phyloP scores from a whole-genome alignment of 2,888 invertebrate species.

The Napeogenes sylphis region DNA sequence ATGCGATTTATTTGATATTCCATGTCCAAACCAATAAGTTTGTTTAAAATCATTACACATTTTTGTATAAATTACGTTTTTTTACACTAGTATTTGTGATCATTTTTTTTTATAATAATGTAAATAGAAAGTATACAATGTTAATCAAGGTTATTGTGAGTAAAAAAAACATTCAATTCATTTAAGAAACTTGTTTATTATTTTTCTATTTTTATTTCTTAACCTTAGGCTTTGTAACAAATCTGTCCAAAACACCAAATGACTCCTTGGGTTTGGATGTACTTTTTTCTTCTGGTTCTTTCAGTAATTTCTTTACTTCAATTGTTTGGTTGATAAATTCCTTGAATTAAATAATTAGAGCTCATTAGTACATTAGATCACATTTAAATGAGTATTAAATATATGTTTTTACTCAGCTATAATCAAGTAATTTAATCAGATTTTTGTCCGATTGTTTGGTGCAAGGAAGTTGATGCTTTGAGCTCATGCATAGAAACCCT shows the following conservation, averaged over 20 bases:
- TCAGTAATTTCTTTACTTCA: slow-evolving; percentile 53
- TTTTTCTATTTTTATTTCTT: slow-evolving; percentile 51
- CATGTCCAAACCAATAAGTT: slow-evolving; percentile 46
- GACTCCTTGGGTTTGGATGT: slow-evolving; percentile 63
- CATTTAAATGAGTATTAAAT: too few species aligned
- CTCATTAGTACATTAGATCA: too few species aligned
- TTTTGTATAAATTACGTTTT: slow-evolving; percentile 40
- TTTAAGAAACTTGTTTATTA: too few species aligned
- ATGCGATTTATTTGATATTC: slow-evolving; percentile 88
- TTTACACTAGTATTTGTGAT: slow-evolving; percentile 45
- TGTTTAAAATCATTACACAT: slow-evolving; percentile 34
- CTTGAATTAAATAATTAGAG: slow-evolving; percentile 43
- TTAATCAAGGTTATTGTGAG: slow-evolving; percentile 32
- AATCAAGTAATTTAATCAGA: too few species aligned
- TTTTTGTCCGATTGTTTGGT: too few species aligned
- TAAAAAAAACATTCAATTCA: slow-evolving; percentile 33
- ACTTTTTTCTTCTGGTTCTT: slow-evolving; percentile 44
- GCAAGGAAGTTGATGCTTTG: too few species aligned
- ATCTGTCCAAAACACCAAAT: slow-evolving; percentile 82
- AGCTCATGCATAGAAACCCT: too few species aligned
- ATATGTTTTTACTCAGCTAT: too few species aligned
- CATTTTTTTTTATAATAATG: slow-evolving; percentile 55
- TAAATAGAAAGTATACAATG: slow-evolving; percentile 47
- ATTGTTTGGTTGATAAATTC: slow-evolving; percentile 58
- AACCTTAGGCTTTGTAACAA: slow-evolving; percentile 76